phyloP scores from a whole-genome alignment of 2,888 invertebrate genomes.

The Megalurothrips usitatus region DNA sequence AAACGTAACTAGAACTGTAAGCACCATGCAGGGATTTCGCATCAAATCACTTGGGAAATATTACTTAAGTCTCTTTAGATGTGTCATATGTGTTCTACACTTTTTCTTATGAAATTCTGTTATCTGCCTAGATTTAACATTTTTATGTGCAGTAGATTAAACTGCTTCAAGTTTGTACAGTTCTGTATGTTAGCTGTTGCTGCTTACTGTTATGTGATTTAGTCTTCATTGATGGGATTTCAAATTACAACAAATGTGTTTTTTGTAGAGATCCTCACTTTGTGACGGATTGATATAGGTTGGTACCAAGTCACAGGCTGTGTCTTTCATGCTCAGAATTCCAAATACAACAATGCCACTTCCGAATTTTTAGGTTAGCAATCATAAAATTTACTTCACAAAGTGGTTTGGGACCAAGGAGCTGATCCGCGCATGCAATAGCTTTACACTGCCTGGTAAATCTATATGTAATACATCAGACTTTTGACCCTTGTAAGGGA shows the following conservation, averaged over 20 bases:
- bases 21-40: no score
- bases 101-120: no score
- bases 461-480: background rate
- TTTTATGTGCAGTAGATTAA: background rate
- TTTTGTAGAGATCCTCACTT: conserved; percentile 4
- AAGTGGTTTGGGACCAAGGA: conserved; percentile 18
- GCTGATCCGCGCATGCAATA: background rate
- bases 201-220: conserved; percentile 3
- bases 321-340: conserved; percentile 8
- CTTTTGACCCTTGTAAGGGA: no score
- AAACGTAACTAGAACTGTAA: background rate
- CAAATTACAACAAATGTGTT: conserved; percentile 10
- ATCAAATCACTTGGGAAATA: background rate
- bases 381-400: background rate
- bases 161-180: background rate
- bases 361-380: background rate
- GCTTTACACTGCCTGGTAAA: background rate
- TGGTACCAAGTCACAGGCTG: conserved; percentile 24
- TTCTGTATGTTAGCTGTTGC: background rate
- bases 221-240: background rate
- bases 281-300: background rate
- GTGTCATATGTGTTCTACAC: background rate
- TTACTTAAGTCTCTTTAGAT: background rate
- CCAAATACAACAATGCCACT: background rate
- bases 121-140: background rate